phyloP scores from a whole-genome alignment of 2,113 vertebrate genomes.

The Gnathonemus longibarbis region DNA sequence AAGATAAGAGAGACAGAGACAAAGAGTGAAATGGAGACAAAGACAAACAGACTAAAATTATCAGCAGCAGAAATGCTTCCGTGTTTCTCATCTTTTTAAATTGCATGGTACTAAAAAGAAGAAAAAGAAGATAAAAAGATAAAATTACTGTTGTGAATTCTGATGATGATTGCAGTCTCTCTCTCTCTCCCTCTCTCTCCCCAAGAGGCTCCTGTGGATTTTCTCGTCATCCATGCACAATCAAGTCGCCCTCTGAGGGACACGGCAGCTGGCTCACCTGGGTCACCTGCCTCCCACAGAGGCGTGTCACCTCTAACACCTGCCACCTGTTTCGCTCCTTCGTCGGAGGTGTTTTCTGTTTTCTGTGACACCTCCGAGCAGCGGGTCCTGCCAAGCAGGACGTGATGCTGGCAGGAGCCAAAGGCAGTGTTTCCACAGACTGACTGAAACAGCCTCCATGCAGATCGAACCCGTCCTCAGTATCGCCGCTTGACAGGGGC shows the following conservation, averaged over 20 bases:
- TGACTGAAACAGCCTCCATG: not conserved
- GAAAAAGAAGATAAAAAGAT: not conserved
- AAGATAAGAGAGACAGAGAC: not conserved
- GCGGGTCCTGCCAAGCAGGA: not conserved
- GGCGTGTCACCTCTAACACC: not conserved
- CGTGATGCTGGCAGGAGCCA: not conserved
- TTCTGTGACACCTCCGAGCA: not conserved
- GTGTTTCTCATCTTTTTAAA: not conserved
- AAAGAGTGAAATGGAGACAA: not conserved
- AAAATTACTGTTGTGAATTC: conserved; percentile 29
- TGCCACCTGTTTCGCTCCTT: not conserved
- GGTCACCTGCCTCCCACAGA: not conserved
- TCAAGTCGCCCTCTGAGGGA: not conserved
- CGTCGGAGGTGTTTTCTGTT: not conserved
- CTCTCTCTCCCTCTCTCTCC: conserved; percentile 2
- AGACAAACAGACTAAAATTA: conserved; percentile 19
- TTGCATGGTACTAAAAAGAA: not conserved
- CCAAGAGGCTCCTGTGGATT: not conserved
- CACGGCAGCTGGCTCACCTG: not conserved
- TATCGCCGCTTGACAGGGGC: not conserved
- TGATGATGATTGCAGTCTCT: conserved; percentile 30
- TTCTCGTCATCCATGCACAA: not conserved
- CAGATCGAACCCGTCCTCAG: not conserved
- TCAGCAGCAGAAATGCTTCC: conserved; percentile 26
- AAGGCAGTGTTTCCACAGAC: not conserved